Percentiles rank a stretch among this genome's conserved stretches.
Evolutionary conservation across 2,888 invertebrate genomes (phyloP).

Genomic region (Lysandra bellargus): DNA sequence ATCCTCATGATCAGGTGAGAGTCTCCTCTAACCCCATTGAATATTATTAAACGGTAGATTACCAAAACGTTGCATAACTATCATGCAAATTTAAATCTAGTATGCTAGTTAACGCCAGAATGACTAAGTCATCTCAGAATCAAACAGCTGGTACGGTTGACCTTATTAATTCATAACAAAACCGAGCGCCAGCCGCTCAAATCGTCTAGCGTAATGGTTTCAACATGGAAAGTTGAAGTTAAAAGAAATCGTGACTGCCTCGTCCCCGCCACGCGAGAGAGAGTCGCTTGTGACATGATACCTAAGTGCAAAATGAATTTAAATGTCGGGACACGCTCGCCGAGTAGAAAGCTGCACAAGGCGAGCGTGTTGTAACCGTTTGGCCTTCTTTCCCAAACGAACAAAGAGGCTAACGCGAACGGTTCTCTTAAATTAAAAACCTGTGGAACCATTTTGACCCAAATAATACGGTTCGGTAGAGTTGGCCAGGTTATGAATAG

Average conservation of each 20-base stretch:
- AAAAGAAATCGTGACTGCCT: conserved; percentile 73
- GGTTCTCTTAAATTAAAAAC: conserved; percentile 58
- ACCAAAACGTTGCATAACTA: neutral
- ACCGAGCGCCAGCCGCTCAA: conserved; percentile 50
- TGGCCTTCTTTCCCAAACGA: conserved; percentile 75
- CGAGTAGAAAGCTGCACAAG: conserved; percentile 78
- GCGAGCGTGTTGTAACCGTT: conserved; percentile 74
- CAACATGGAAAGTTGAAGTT: conserved; percentile 61
- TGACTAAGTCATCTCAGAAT: conserved; percentile 36
- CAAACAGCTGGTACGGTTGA: conserved; percentile 57
- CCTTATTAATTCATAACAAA: conserved; percentile 61
- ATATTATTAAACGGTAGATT: neutral
- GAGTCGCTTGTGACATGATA: conserved; percentile 65
- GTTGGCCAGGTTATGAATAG: conserved; percentile 37
- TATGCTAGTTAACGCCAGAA: neutral
- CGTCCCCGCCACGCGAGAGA: conserved; percentile 68
- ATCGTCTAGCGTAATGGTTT: conserved; percentile 40
- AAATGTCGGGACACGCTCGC: conserved; percentile 76
- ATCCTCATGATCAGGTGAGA: conserved; percentile 88
- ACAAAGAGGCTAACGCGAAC: conserved; percentile 73
- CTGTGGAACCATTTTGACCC: conserved; percentile 62
- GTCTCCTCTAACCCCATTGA: neutral
- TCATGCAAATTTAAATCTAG: neutral
- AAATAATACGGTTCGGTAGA: conserved; percentile 68
- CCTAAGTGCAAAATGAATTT: conserved; percentile 76